Evolutionary conservation across 1,140 invertebrate species (phyloP), one percentile per base, ranked within the genome.

Genomic region (Drosophila mayri): DNA sequence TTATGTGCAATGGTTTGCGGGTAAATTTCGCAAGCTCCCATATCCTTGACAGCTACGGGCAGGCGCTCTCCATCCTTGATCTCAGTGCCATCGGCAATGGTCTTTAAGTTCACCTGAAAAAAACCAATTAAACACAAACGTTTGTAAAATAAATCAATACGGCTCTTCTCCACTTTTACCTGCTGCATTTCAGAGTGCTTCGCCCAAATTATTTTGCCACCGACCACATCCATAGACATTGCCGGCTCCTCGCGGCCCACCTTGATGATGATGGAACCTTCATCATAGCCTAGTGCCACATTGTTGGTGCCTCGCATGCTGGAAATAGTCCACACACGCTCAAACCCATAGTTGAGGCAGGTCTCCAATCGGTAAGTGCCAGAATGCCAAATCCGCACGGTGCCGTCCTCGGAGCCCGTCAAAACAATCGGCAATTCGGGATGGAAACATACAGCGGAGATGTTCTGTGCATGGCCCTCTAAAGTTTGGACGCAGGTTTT

Each of bases 11-110:
- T 98, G 0, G 97, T 99, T 92, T 99, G 99, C 0, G 99, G 99
- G 93, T 99, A 99, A 77, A 99, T 99, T 94, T 99, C 99, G 94
- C 98, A 99, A 20, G 98, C 98, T 0, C 99, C 99, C 98, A 99
- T 99, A 85, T 99, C 99, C 93, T 99, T 99, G 0, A 99, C 96
- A 4, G 97, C 96, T 9, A 99, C 94, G 4, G 98, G 97, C 0
- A 99, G 93, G 10, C 98, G 95, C 93, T 99, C 98, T 0, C 98
- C 98, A 93, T 99, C 98, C 92, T 97, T 97, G 52, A 97, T 95
- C 90, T 97, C 96, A 22, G 94, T 94, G 40, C 93, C 94, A 77
- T 92, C 90, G 14, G 87, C 88, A 68, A 92, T 82, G 9, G 91
- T 79, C 58, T 92, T 92, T 12, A 94, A 94, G 90, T 96, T 96